Conservation (phyloP, 2,888 invertebrate genomes). For the Brachypterus glaber region DNA sequence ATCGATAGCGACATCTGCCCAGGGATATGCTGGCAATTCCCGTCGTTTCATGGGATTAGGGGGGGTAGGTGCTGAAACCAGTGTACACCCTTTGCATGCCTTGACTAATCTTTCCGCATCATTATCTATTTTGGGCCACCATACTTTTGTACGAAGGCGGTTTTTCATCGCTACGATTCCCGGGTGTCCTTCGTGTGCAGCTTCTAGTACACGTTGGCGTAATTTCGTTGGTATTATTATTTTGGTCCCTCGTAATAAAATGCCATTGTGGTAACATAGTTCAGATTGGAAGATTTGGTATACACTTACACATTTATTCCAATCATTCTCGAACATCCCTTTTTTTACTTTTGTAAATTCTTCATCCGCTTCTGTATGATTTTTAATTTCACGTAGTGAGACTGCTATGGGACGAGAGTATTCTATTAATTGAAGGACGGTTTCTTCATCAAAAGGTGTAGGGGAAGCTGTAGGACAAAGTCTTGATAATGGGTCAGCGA, state of each 20-base stretch:
- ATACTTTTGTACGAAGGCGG: conserved; percentile 19
- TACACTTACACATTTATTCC: too few relatives aligned
- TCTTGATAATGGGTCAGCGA: conserved; percentile 24
- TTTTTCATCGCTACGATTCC: conserved; percentile 23
- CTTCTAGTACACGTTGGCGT: conserved; percentile 9
- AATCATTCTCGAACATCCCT: too few relatives aligned
- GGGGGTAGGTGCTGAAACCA: conserved; percentile 13
- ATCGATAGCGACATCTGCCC: conserved; percentile 18
- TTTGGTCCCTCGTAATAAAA: neutral
- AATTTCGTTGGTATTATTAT: conserved; percentile 4
- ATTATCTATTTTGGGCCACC: conserved; percentile 20
- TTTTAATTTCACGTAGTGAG: too few relatives aligned
- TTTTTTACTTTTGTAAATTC: too few relatives aligned
- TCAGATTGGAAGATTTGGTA: too few relatives aligned
- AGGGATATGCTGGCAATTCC: conserved; percentile 14
- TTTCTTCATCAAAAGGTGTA: conserved; percentile 15
- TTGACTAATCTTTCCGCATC: conserved; percentile 16
- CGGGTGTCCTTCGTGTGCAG: conserved; percentile 25
- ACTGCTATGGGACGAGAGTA: too few relatives aligned
- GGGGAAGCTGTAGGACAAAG: conserved; percentile 12
- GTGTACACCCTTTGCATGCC: conserved; percentile 15
- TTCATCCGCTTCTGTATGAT: too few relatives aligned
- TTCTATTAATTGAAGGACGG: too few relatives aligned
- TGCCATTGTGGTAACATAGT: neutral
- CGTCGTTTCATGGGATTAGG: conserved; percentile 13